phyloP scores from a whole-genome alignment of 2,888 invertebrate genomes.

The Nysson spinosus region DNA sequence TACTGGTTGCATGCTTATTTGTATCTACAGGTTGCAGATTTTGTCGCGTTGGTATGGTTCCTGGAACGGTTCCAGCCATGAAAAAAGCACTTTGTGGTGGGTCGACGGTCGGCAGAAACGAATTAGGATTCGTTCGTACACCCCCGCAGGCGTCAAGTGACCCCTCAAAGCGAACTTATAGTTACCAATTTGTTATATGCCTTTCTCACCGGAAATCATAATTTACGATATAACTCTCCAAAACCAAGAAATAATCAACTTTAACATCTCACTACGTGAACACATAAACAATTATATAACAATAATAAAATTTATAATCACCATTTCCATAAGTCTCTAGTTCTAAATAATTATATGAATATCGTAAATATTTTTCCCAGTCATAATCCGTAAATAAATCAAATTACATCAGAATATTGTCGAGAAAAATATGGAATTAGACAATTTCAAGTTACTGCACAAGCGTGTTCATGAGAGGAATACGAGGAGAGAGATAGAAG shows the following conservation, averaged over 20 bases:
- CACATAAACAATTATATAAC: too few species aligned
- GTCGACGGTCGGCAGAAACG: slow-evolving; percentile 33
- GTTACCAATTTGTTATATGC: slow-evolving; percentile 38
- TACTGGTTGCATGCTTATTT: slow-evolving; percentile 52
- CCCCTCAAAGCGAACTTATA: slow-evolving; percentile 36
- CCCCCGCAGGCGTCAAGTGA: slow-evolving; percentile 18
- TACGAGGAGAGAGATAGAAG: neutral
- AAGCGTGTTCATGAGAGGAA: too few species aligned
- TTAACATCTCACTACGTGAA: slow-evolving; percentile 6
- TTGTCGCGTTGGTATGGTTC: slow-evolving; percentile 26
- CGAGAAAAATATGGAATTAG: too few species aligned
- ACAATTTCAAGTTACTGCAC: too few species aligned
- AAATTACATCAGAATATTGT: too few species aligned
- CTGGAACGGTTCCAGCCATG: slow-evolving; percentile 54
- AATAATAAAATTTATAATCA: too few species aligned
- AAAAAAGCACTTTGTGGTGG: slow-evolving; percentile 17
- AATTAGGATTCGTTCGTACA: slow-evolving; percentile 44
- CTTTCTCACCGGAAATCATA: slow-evolving; percentile 45
- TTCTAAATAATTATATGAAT: too few species aligned
- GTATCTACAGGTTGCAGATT: slow-evolving; percentile 66
- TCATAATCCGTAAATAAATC: too few species aligned
- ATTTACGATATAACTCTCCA: slow-evolving; percentile 36
- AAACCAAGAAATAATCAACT: slow-evolving; percentile 22
- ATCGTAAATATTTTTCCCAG: too few species aligned
- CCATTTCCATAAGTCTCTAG: too few species aligned